phyloP scores from a whole-genome alignment of 1,140 invertebrate species.

The Drosophila nebulosa region DNA sequence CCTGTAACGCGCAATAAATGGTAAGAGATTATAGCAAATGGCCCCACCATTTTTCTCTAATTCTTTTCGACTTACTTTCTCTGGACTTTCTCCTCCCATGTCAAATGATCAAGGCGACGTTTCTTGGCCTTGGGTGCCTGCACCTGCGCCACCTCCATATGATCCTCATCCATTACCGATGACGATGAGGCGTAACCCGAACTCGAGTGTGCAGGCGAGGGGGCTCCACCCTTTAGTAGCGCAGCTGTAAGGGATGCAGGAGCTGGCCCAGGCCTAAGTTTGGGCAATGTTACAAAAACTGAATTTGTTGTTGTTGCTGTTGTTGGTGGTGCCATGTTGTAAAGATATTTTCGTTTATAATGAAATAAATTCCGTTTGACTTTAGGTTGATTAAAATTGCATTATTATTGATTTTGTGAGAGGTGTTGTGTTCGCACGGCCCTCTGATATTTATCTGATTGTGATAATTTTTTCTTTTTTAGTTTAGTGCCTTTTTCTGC shows the following conservation, averaged over 20 bases:
- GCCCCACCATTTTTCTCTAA: no score
- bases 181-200: constrained; percentile 57
- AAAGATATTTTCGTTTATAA: constrained; percentile 1
- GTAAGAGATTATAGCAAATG: no score
- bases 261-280: constrained; percentile 76
- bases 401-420: constrained; percentile 28
- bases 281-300: constrained; percentile 82
- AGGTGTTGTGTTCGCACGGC: constrained; percentile 23
- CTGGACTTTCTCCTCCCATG: constrained; percentile 91
- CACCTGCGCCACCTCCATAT: constrained; percentile 37
- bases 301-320: constrained; percentile 42
- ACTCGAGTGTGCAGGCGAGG: constrained; percentile 77
- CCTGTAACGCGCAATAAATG: constrained; percentile 82
- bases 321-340: constrained; percentile 42
- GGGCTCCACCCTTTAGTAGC: constrained; percentile 73
- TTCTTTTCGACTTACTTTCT: constrained; percentile 86
- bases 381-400: constrained; percentile 44
- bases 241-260: constrained; percentile 81
- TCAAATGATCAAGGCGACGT: constrained; percentile 88
- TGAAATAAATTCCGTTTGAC: constrained; percentile 20
- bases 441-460: constrained; percentile 61
- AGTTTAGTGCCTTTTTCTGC: constrained; percentile 26
- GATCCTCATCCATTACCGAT: constrained; percentile 33
- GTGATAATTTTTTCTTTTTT: constrained; percentile 32
- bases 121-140: constrained; percentile 83